These are phyloP conservation scores for Odobenus rosmarus DNA, from an alignment of 2,113 vertebrate species.

Conservation along the genomic window DNA sequence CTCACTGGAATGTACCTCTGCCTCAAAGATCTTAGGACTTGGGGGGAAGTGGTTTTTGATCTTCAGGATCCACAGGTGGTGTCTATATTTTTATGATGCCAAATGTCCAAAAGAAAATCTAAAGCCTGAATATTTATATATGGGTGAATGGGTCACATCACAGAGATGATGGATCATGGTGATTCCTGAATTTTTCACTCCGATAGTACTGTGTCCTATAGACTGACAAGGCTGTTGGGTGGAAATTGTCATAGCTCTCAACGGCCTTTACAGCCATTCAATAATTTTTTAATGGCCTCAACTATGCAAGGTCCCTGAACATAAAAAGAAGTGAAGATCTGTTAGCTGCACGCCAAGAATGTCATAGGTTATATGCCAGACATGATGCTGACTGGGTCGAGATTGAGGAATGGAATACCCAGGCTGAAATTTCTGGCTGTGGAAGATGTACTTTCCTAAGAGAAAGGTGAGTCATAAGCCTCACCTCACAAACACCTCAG, in stretches of 20 bases:
- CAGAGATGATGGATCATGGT: background rate
- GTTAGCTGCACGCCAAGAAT: background rate
- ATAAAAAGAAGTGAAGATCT: conserved; percentile 3
- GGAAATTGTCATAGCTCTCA: background rate
- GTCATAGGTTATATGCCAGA: background rate
- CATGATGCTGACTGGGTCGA: background rate
- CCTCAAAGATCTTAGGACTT: background rate
- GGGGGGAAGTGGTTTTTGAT: background rate
- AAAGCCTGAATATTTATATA: background rate
- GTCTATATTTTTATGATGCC: background rate
- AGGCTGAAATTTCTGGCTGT: background rate
- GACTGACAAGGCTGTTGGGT: background rate
- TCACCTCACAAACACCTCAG: background rate
- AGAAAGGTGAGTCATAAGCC: background rate
- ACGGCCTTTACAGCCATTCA: background rate
- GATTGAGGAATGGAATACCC: background rate
- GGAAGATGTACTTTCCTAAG: background rate
- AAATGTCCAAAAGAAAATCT: background rate
- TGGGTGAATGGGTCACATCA: background rate
- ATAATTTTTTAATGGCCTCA: background rate
- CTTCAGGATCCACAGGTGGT: background rate
- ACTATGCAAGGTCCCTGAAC: conserved; percentile 36
- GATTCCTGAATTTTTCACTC: background rate
- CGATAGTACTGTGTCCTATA: background rate
- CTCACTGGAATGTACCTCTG: background rate